Base-by-base conservation (phyloP, 2,797 vertebrate species). In the Crenichthys baileyi region DNA sequence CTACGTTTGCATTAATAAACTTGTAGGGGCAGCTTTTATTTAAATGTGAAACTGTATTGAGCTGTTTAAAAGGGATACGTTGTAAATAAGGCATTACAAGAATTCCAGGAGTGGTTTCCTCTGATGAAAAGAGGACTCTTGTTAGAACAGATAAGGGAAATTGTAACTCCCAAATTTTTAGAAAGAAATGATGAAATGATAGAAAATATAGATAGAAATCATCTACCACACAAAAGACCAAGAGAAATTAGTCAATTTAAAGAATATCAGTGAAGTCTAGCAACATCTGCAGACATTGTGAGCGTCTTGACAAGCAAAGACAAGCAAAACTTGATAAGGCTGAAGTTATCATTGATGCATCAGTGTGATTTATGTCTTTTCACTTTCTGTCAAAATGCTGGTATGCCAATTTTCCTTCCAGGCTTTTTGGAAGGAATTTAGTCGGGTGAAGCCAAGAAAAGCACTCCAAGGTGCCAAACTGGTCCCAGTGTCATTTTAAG, bases 381-480 rank as follows among this genome's bases (percentile, higher is more conserved):
- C 56, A 72, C 56, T 29, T 26, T 22, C 31, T 53, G 72, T 7
- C 70, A 39, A 24, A 51, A 15, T 16, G 12, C 3, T 29, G 48
- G 48, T 29, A 18, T 22, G 44, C 70, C 16, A 3, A 8, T 63
- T 56, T 77, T 20, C 41, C 46, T 71, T 61, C 44, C 29, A 12
- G 44, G 20, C 71, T 56, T 58, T 72, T 58, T 65, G 6, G 36
- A 41, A 46, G 36, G 29, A 31, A 31, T 31, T 71, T 2, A 0
- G 68, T n/a, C 6, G 4, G 24, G 50, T 18, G 20, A 76, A 63
- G 44, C 60, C 50, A 77, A 72, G 12, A 68, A 31, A 58, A 77
- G 39, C 67, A 70, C 18, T 8, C 4, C 5, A 8, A 24, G 50
- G n/a, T 65, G 60, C 29, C 9, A 68, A 67, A 18, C 31, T 18